Percentiles rank a stretch among this genome's conserved stretches.
Conservation (phyloP, 2,888 invertebrate genomes). For the Idaea straminata region DNA sequence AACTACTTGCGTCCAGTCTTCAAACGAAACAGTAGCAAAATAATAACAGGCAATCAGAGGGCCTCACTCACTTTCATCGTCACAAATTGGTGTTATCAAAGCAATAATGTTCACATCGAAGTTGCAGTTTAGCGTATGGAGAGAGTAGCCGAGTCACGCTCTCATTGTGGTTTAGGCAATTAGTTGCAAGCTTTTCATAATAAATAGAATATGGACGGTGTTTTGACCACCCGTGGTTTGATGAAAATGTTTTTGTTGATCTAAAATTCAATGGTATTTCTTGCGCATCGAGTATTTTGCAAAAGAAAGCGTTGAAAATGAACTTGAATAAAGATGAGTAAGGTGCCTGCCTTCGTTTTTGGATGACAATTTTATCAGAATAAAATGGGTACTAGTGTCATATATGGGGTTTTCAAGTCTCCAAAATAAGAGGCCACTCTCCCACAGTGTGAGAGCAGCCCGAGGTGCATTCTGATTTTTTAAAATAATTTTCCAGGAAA, state of each 20-base stretch:
- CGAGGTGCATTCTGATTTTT: too few relatives aligned
- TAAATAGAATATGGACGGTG: neutral
- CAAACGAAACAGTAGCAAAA: neutral
- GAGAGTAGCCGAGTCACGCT: conserved; percentile 55
- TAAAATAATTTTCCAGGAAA: too few relatives aligned
- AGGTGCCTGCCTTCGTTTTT: too few relatives aligned
- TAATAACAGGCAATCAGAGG: neutral
- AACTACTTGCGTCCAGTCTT: too few relatives aligned
- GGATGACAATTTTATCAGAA: too few relatives aligned
- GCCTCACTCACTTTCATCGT: neutral
- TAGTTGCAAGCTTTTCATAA: neutral
- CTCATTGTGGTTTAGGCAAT: conserved; percentile 38
- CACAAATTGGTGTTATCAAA: conserved; percentile 8
- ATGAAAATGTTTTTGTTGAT: neutral
- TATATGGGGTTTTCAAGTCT: too few relatives aligned
- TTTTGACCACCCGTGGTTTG: neutral
- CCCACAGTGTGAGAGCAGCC: too few relatives aligned
- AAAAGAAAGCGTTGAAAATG: neutral
- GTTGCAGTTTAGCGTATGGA: conserved; percentile 28
- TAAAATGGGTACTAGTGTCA: too few relatives aligned
- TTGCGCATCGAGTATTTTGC: neutral
- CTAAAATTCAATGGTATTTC: neutral
- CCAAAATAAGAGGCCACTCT: too few relatives aligned
- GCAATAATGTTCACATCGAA: conserved; percentile 50
- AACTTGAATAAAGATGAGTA: too few relatives aligned